phyloP scores from a whole-genome alignment of 2,797 vertebrate genomes.

The Masticophis lateralis region DNA sequence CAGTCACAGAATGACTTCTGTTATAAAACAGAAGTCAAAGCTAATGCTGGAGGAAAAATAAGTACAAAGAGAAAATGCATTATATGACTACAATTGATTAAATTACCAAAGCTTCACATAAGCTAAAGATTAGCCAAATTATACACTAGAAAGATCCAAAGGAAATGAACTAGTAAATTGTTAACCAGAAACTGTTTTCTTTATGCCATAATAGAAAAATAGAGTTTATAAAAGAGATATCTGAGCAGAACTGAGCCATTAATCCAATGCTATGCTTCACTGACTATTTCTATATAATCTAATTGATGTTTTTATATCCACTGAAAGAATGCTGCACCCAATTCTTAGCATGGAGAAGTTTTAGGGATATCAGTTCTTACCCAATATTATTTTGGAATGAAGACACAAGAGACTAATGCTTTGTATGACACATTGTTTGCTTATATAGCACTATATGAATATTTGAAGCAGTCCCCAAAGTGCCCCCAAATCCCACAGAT shows the following conservation, averaged over 20 bases:
- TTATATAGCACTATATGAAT: neutral
- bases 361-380: neutral
- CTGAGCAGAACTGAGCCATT: neutral
- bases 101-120: neutral
- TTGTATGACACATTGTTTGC: neutral
- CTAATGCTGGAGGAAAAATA: neutral
- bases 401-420: neutral
- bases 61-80: neutral
- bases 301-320: neutral
- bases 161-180: neutral
- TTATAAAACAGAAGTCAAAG: neutral
- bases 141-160: conserved; percentile 6
- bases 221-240: neutral
- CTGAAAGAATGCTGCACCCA: neutral
- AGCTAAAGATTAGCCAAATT: neutral
- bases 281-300: neutral
- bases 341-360: neutral
- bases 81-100: conserved; percentile 11
- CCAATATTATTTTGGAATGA: neutral
- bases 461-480: neutral
- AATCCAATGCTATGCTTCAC: neutral
- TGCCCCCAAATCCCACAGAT: neutral
- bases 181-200: neutral
- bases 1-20: neutral
- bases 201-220: neutral